Evolutionary conservation across 2,888 invertebrate genomes (phyloP).

Genomic region (Resseliella maxima): DNA sequence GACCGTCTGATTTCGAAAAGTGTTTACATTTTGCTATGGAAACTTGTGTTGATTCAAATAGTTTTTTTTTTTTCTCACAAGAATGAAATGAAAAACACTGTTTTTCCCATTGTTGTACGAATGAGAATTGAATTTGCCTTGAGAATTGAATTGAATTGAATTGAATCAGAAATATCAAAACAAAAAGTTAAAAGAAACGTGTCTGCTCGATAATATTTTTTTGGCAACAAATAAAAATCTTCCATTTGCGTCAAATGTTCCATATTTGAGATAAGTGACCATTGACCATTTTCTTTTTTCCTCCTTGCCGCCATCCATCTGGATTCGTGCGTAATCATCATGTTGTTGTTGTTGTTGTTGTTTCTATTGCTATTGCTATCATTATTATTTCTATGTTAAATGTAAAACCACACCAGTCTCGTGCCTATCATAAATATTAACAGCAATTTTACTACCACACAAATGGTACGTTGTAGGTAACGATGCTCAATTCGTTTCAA

Average conservation of each 20-base stretch:
- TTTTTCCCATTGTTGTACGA: too few relatives aligned
- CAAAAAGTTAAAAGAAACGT: neutral
- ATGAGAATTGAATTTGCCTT: too few relatives aligned
- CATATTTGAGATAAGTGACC: constrained; percentile 9
- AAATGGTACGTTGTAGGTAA: neutral
- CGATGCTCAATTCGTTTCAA: neutral
- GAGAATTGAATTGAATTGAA: too few relatives aligned
- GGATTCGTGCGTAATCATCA: neutral
- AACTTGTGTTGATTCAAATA: neutral
- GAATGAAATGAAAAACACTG: too few relatives aligned
- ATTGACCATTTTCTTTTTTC: neutral
- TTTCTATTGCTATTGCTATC: neutral
- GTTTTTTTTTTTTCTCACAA: too few relatives aligned
- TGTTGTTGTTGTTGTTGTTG: neutral
- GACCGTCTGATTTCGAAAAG: neutral
- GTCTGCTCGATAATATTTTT: neutral
- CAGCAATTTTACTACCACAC: neutral
- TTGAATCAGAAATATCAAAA: neutral
- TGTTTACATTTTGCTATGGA: neutral
- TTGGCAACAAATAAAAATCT: neutral
- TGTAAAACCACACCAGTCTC: constrained; percentile 13
- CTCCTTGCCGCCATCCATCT: too few relatives aligned
- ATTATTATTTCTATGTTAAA: constrained; percentile 22
- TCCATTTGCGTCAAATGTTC: neutral
- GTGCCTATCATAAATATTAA: neutral